phyloP scores from a whole-genome alignment of 2,797 vertebrate species.

The Sandelia bainsii region DNA sequence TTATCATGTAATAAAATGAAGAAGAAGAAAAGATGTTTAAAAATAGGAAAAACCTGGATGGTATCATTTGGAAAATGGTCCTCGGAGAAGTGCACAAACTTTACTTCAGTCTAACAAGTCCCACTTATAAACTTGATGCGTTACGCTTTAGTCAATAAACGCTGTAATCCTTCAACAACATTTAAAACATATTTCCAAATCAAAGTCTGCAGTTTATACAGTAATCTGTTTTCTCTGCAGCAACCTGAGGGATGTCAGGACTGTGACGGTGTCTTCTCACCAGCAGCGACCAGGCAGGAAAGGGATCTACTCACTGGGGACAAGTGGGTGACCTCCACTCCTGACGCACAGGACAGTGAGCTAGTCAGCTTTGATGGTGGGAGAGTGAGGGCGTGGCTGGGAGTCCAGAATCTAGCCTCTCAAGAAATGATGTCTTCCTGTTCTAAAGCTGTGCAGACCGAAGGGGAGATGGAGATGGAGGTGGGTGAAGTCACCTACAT shows the following conservation, averaged over 20 bases:
- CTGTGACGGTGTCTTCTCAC: not conserved
- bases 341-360: constrained; percentile 34
- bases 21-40: no score
- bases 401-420: constrained; percentile 62
- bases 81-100: no score
- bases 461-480: constrained; percentile 61
- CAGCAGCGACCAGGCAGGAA: not conserved
- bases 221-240: constrained; percentile 21
- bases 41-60: no score
- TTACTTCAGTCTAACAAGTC: no score
- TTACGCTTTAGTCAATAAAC: no score
- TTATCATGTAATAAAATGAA: no score
- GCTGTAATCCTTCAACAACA: no score
- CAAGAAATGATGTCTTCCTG: constrained; percentile 42
- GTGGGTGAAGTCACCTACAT: constrained; percentile 32
- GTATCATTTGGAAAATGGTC: no score
- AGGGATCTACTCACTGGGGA: not conserved
- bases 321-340: constrained; percentile 67
- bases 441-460: constrained; percentile 79
- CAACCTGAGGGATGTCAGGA: constrained; percentile 12
- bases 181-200: no score
- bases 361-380: constrained; percentile 69
- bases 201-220: no score
- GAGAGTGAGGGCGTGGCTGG: constrained; percentile 84
- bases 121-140: no score